Conservation (phyloP, 2,888 invertebrate species). For the Chromoteleia sp. region DNA sequence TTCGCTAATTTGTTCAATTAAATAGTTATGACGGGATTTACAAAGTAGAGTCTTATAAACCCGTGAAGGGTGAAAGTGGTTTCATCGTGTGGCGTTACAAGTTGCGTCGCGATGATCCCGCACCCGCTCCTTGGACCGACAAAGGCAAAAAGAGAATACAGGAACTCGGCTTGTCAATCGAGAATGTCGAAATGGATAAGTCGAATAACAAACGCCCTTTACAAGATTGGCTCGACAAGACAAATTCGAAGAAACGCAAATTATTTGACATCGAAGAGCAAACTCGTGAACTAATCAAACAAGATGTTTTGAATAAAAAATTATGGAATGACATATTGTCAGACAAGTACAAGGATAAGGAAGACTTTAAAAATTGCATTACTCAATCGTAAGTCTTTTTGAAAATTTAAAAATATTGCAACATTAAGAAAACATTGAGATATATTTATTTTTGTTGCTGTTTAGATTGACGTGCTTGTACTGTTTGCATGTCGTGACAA, state of each 20-base stretch:
- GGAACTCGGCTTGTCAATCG: slow-evolving; percentile 75
- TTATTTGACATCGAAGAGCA: slow-evolving; percentile 83
- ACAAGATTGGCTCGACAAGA: slow-evolving; percentile 63
- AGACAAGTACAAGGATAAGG: slow-evolving; percentile 5
- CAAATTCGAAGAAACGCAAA: slow-evolving; percentile 70
- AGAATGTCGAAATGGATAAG: slow-evolving; percentile 74
- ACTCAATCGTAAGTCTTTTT: slow-evolving; percentile 75
- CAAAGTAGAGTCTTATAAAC: slow-evolving; percentile 94
- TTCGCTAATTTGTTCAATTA: not conserved
- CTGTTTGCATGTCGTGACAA: slow-evolving; percentile 90
- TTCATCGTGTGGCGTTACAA: slow-evolving; percentile 92
- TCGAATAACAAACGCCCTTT: slow-evolving; percentile 70
- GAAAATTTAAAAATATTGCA: too few species aligned
- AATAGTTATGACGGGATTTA: slow-evolving; percentile 93
- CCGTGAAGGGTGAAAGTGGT: slow-evolving; percentile 91
- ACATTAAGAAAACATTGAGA: too few species aligned
- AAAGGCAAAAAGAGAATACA: slow-evolving; percentile 86
- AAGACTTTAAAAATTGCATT: slow-evolving; percentile 67
- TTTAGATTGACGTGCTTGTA: slow-evolving; percentile 90
- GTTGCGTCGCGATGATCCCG: slow-evolving; percentile 91
- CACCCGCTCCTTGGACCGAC: slow-evolving; percentile 92
- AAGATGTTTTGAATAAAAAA: slow-evolving; percentile 88
- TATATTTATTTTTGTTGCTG: too few species aligned
- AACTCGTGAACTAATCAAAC: slow-evolving; percentile 84
- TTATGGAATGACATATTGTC: slow-evolving; percentile 87